These are phyloP conservation scores for western clawed frog (Xenopus tropicalis) DNA, from an alignment of 2,113 vertebrate species.

Conservation along the genomic window UCB_Xtro_10.0 CM004444.2:161147501-161148000, in stretches of 20 bases:
- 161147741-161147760: background rate
- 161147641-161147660: conserved; percentile 19
- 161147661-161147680: conserved; percentile 7
- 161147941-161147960: background rate
- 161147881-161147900: conserved; percentile 22
- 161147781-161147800: background rate
- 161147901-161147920: conserved; percentile 30
- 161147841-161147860: conserved; percentile 35
- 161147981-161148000: conserved; percentile 1
- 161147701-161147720: background rate
- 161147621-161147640: conserved; percentile 9
- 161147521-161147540: too few species aligned
- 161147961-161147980: background rate
- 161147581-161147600: background rate
- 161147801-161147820: conserved; percentile 2
- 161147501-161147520: background rate
- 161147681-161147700: conserved; percentile 19
- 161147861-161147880: conserved; percentile 2
- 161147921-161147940: background rate
- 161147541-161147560: background rate
- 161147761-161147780: background rate
- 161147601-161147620: background rate
- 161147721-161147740: background rate
- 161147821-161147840: background rate
- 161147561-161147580: background rate